These are phyloP conservation scores for Microplitis deprimator DNA, from an alignment of 2,888 invertebrate genomes.

Conservation along the genomic window DNA sequence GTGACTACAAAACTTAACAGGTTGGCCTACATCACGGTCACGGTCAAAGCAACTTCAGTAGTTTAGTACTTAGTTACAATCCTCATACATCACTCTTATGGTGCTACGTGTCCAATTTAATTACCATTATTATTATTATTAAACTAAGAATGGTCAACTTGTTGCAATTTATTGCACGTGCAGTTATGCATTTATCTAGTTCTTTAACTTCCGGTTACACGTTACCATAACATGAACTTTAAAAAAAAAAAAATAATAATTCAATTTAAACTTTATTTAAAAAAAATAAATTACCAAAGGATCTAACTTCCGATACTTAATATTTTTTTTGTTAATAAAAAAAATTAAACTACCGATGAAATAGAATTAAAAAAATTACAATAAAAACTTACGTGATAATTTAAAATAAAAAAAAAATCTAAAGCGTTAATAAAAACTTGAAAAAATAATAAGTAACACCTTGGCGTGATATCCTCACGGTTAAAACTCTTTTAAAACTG, in stretches of 20 bases:
- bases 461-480: not conserved
- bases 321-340: too few relatives aligned
- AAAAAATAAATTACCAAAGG: not conserved
- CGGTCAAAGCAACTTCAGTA: conserved; percentile 58
- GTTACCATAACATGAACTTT: not conserved
- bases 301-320: too few relatives aligned
- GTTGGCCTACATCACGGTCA: conserved; percentile 69
- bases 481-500: conserved; percentile 67
- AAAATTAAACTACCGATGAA: too few relatives aligned
- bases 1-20: conserved; percentile 57
- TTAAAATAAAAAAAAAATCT: not conserved
- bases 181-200: conserved; percentile 2
- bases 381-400: not conserved
- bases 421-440: not conserved
- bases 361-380: not conserved
- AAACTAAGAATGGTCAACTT: conserved; percentile 24
- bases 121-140: conserved; percentile 13
- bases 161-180: conserved; percentile 4
- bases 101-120: conserved; percentile 11
- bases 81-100: conserved; percentile 7
- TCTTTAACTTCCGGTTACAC: not conserved
- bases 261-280: not conserved
- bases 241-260: conserved; percentile 1
- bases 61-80: conserved; percentile 28
- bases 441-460: conserved; percentile 6